Evolutionary conservation across 2,888 invertebrate species (phyloP), one percentile per base, ranked within the genome.

Genomic region (Drosophila acutilabella): DNA sequence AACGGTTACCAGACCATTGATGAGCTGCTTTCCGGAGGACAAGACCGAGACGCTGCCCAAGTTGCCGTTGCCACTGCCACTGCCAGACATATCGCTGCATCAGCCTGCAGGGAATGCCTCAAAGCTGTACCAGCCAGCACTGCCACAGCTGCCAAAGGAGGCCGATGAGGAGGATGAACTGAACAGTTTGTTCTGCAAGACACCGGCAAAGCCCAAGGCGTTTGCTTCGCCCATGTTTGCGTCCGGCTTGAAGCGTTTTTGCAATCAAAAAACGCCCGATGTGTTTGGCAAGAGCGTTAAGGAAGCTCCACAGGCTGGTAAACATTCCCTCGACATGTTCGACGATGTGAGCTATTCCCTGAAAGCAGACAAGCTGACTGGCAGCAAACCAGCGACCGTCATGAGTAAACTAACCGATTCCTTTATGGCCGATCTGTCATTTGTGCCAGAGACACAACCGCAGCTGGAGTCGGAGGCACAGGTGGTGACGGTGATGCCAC

Each of bases 41-140:
- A 91, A 88, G 66, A 91, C 92, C 0, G 91, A 91, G 64, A 92
- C 92, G 2, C 69, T 91, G 20, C 71, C 91, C n/a, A 86, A 81
- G 57, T 58, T 85, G 48, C 57, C 90, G 1, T 0, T 61, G 11
- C 51, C 90, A 1, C 0, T 61, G 11, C 52, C 45, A 0, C 11
- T 80, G 7, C 61, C 78, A 0, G 71, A 83, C 8, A 8, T 59
- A 45, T 30, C 68, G 11, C 8, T 72, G 58, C 80, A 11, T 33
- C 54, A 44, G n/a, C 44, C 33, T 8, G 33, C 36, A 1, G 44
- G 38, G n/a, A 52, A 52, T 30, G 56, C 33, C 16, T 58, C 68
- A n/a, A 30, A 69, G 36, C 44, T 60, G 14, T 20, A 33, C 13
- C 38, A 38, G 50, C 47, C 50, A 13, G n/a, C 57, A 13, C 48